Conservation (phyloP, 2,888 invertebrate genomes). For the Drosophila kambysellisi region DNA sequence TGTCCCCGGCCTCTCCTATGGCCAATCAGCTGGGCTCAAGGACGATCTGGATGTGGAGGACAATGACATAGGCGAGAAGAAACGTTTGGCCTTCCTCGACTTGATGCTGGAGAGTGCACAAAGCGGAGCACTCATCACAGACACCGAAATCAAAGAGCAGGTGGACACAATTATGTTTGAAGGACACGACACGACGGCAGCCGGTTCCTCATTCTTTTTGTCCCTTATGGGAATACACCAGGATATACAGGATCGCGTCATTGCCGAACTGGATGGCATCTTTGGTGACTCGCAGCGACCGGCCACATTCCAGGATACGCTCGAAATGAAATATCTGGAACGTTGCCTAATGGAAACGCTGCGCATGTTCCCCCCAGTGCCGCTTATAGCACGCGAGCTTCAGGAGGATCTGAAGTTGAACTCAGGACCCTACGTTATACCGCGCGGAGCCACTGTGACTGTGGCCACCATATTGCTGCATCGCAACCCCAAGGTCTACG, state of each 20-base stretch:
- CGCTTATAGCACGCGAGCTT: slow-evolving; percentile 90
- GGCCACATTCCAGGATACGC: slow-evolving; percentile 92
- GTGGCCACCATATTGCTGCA: slow-evolving; percentile 90
- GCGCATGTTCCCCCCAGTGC: slow-evolving; percentile 92
- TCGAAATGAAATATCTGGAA: slow-evolving; percentile 95
- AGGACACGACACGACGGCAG: slow-evolving; percentile 93
- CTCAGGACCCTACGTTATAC: slow-evolving; percentile 88
- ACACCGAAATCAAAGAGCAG: slow-evolving; percentile 93
- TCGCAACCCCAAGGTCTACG: slow-evolving; percentile 89
- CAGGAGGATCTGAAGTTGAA: slow-evolving; percentile 90
- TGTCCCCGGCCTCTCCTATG: slow-evolving; percentile 90
- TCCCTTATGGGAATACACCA: slow-evolving; percentile 91
- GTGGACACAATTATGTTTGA: slow-evolving; percentile 95
- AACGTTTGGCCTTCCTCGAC: slow-evolving; percentile 94
- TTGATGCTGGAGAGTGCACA: slow-evolving; percentile 92
- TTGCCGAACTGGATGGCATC: slow-evolving; percentile 90
- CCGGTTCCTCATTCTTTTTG: slow-evolving; percentile 92
- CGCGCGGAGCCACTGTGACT: slow-evolving; percentile 88
- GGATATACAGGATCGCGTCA: slow-evolving; percentile 90
- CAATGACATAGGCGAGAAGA: slow-evolving; percentile 92
- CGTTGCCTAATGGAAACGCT: slow-evolving; percentile 92
- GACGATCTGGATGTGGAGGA: slow-evolving; percentile 93
- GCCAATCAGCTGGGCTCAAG: slow-evolving; percentile 90
- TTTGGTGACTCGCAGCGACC: slow-evolving; percentile 91
- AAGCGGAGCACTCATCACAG: slow-evolving; percentile 89